Evolutionary conservation across 2,888 invertebrate genomes (phyloP), one percentile per base, ranked within the genome.

Genomic region (Adelphocoris suturalis): DNA sequence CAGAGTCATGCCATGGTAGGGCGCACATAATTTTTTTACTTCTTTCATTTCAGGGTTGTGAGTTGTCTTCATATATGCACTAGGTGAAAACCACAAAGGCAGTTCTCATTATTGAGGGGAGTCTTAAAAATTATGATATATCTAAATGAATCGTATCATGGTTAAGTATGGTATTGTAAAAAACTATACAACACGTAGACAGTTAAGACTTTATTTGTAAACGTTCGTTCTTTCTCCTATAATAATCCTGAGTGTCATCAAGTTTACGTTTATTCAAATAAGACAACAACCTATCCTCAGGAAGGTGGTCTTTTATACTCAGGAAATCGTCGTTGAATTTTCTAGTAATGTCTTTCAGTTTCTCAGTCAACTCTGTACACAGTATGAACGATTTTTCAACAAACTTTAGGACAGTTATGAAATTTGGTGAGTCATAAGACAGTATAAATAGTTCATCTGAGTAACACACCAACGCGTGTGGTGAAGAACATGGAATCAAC

Each of bases 191-290:
- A 4, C 37, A 37, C 37, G 2, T 37, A 7, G 7, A 37, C 37
- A 37, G 37, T 37, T 37, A 37, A 7, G 37, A 47, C 11, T 86
- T 86, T 86, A 61, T 86, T 61, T 86, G 46, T 47, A 86, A 47
- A 23, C 86, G 86, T 76, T 86, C 86, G 14, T 76, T 48, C 75
- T 86, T 86, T 19, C 86, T 48, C 14, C 47, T 86, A 48, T 86
- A 76, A 48, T 86, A 86, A 27, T 86, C 86, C 47, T 86, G 86
- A 46, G 86, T 86, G n/a, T 86, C 86, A 27, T 86, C 86, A 27
- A 86, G 9, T 86, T 86, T 86, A 3, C 86, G 37, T 48, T 86
- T 86, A 47, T 76, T 86, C 23, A 86, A 76, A 86, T 86, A 19
- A 46, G 85, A 28, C 14, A 61, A 86, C 23, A 76, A 47, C 23